Base-by-base conservation (phyloP, 2,113 vertebrate species). In the Carassius gibelio region DNA sequence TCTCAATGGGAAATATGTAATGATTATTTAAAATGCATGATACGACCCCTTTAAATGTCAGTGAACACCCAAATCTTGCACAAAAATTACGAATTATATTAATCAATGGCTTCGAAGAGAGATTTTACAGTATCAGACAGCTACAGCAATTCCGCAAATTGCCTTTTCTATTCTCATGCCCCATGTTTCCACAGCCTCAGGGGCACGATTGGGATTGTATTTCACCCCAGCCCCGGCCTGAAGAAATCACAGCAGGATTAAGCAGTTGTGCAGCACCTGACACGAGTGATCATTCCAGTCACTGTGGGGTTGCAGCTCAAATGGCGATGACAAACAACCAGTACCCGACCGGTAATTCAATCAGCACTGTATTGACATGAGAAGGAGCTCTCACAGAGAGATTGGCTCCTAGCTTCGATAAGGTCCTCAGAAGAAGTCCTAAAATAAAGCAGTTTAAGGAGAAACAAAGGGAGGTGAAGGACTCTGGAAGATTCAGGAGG, bases 221-320 rank as follows among this genome's bases (percentile, higher is more conserved):
- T 91, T 89, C 87, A 42, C 80, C 17, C 38, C 23, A 2, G 61
- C 59, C 75, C 71, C 36, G 14, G 55, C 64, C 74, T 84, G 68
- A 61, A 84, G 88, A 87, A 80, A 83, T 64, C 3, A 64, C 26
- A 21, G 81, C 85, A 74, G 88, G 89, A 88, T 91, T 91, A 89
- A 82, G 89, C 88, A 85, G 84, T 85, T 88, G 87, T 88, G 87
- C 74, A 81, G 30, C 88, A 87, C 88, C 85, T 90, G 88, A 91
- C 88, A 78, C 68, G 38, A 85, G 50, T 82, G 75, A 88, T 88
- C 90, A 86, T 89, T 87, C 84, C 74, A 55, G 83, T 84, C 82
- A 68, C 55, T 21, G 57, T 30, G 84, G 59, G 85, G 61, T 83
- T 66, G 26, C 50, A 83, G 75, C 77, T 89, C 85, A 64, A 83